These are phyloP conservation scores for Ficedula albicollis DNA, from an alignment of 2,797 vertebrate genomes.

Conservation along the genomic window DNA sequence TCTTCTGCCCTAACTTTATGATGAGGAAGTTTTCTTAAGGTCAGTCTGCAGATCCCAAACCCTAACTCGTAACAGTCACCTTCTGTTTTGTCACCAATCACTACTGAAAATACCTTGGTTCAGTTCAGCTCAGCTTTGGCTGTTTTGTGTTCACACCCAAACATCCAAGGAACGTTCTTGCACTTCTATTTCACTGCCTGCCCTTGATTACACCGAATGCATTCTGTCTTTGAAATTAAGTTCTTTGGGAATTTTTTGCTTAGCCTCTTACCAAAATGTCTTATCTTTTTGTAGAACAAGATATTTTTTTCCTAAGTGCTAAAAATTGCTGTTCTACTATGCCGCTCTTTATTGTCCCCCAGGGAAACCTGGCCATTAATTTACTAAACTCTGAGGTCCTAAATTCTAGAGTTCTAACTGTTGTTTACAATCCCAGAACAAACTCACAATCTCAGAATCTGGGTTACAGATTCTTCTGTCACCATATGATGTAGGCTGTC, in stretches of 20 bases:
- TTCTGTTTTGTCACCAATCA: not conserved
- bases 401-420: not conserved
- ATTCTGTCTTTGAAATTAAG: not conserved
- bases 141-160: not conserved
- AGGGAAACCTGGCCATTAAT: not conserved
- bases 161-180: not conserved
- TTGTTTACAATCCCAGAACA: not conserved
- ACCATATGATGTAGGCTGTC: not conserved
- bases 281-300: not conserved
- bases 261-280: not conserved
- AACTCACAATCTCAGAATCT: not conserved
- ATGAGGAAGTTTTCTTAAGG: not conserved
- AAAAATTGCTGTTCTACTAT: not conserved
- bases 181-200: not conserved
- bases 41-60: not conserved
- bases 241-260: not conserved
- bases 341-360: not conserved
- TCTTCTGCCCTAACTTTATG: not conserved
- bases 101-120: not conserved
- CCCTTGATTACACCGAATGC: not conserved
- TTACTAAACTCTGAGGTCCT: not conserved
- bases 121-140: not conserved
- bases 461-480: not conserved
- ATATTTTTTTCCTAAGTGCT: not conserved
- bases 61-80: not conserved